A percentile compares a stretch with the other conserved stretches of the same genome.
Evolutionary conservation across 2,888 invertebrate species (phyloP).

Genomic region (Nemoura dubitans): DNA sequence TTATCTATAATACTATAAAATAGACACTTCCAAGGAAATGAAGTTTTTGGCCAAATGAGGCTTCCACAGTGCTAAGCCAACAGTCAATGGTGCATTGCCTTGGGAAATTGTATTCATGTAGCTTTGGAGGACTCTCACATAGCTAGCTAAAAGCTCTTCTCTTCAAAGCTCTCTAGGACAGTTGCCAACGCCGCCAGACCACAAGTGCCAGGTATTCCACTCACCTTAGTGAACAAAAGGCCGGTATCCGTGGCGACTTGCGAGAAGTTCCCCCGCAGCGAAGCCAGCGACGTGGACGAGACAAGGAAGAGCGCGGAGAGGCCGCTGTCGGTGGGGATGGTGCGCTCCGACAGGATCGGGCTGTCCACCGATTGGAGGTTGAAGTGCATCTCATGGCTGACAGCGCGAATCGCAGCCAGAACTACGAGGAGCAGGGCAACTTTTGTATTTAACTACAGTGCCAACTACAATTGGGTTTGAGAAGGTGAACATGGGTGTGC

Average conservation of each 20-base stretch:
- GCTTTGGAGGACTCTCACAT: no score
- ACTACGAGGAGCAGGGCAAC: not conserved
- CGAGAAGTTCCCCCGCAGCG: constrained; percentile 75
- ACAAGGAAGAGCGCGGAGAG: constrained; percentile 68
- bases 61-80: no score
- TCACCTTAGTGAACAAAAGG: not conserved
- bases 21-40: no score
- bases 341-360: constrained; percentile 16
- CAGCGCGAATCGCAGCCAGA: not conserved
- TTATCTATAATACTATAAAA: no score
- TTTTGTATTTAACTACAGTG: not conserved
- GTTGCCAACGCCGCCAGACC: no score
- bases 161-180: no score
- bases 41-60: no score
- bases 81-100: no score
- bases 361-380: constrained; percentile 13
- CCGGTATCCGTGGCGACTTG: constrained; percentile 57
- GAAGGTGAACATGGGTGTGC: no score
- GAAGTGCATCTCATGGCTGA: not conserved
- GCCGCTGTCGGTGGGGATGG: constrained; percentile 66
- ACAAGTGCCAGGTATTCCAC: not conserved
- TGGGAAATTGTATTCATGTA: no score
- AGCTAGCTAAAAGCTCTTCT: no score
- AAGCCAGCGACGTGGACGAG: constrained; percentile 67
- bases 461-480: no score